phyloP scores from a whole-genome alignment of 2,888 invertebrate genomes.

The Eupeodes latifasciatus region DNA sequence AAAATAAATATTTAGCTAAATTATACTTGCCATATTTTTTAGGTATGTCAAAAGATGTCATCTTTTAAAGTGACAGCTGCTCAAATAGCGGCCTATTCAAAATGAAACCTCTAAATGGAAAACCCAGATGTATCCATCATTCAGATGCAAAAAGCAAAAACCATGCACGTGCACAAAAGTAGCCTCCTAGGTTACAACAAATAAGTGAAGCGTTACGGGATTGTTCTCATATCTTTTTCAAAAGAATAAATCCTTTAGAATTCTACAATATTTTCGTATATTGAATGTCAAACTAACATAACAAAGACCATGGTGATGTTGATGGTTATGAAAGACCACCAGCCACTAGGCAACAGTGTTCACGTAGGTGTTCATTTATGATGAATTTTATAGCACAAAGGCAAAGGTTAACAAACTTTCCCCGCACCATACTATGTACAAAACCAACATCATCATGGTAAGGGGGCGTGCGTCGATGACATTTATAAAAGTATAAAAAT shows the following conservation, averaged over 20 bases:
- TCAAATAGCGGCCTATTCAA: too few species aligned
- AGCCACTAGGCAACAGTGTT: background rate
- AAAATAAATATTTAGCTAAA: too few species aligned
- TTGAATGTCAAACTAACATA: background rate
- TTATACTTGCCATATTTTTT: too few species aligned
- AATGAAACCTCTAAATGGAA: too few species aligned
- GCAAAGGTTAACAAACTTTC: constrained; percentile 39
- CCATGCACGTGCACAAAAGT: too few species aligned
- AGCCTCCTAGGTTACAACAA: too few species aligned
- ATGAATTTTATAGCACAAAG: background rate
- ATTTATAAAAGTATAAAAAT: background rate
- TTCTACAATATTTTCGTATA: background rate
- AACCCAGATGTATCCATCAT: too few species aligned
- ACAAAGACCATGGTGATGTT: background rate
- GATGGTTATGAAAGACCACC: background rate
- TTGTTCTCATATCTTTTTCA: background rate
- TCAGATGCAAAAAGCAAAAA: too few species aligned
- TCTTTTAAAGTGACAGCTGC: too few species aligned
- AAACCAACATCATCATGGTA: background rate
- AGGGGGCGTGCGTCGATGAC: background rate
- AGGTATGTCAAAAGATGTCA: too few species aligned
- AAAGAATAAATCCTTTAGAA: background rate
- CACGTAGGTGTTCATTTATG: constrained; percentile 11
- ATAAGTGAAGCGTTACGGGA: background rate
- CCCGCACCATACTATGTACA: background rate